Base-by-base conservation (phyloP, 2,888 invertebrate species). In the Zygogramma bicolorata region DNA sequence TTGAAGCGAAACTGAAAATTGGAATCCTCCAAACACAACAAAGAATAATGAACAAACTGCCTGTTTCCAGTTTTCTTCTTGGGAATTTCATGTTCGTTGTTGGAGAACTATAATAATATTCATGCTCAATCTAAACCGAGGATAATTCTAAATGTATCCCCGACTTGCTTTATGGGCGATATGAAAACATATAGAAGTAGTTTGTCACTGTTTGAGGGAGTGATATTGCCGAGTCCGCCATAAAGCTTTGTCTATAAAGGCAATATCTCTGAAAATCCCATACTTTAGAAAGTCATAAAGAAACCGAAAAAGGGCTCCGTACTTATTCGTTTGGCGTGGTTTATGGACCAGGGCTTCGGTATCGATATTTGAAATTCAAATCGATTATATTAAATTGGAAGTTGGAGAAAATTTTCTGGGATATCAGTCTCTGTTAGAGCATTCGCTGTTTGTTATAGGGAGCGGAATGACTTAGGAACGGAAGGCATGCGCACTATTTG, bases 241-340 rank as follows among this genome's bases (percentile, higher is more conserved):
- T 86, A 86, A 86, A 85, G 85, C 85, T 85, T 85, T 86, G 86
- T 86, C 86, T 86, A 84, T 84, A 84, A 82, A 82, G 83, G 85
- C 79, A 84, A 85, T 85, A 85, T 85, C 83, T 86, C 85, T 84
- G 78, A 81, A 85, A 86, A 86, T 85, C 85, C 85, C 84, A 85
- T 86, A 85, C 85, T 86, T 86, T 85, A 85, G 85, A 84, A 84
- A 85, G 81, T 83, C 85, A 83, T 86, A 86, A 86, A 86, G 84
- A 81, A 84, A 81, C 82, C 84, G 81, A 84, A 85, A 58, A 84
- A 81, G 84, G 81, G 84, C 83, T 84, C 82, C 83, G 81, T 82
- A 83, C 81, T 83, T 84, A 84, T 84, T 82, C 84, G 80, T 81
- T 79, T 80, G 84, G 84, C 82, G 81, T 83, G 81, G 80, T 84